Evolutionary conservation across 2,113 vertebrate species (phyloP).

Genomic region (Sinocyclocheilus rhinocerous): DNA sequence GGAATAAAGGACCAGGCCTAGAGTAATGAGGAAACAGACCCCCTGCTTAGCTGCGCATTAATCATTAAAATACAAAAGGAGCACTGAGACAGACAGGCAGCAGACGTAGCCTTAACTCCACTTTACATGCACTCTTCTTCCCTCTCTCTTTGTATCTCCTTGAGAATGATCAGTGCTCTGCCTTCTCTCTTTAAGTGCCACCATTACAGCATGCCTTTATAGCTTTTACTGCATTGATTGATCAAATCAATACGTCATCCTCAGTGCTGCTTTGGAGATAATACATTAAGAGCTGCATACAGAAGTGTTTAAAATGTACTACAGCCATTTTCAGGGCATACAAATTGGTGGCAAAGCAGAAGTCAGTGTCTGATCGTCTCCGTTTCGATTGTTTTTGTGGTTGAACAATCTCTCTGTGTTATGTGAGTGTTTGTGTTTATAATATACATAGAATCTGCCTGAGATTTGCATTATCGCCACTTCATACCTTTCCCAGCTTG

Average conservation of each 20-base stretch:
- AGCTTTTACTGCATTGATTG: constrained; percentile 77
- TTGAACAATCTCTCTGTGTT: background rate
- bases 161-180: constrained; percentile 52
- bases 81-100: constrained; percentile 53
- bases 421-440: background rate
- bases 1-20: constrained; percentile 22
- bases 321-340: constrained; percentile 8
- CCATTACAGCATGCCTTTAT: constrained; percentile 76
- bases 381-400: constrained; percentile 13
- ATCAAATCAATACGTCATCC: constrained; percentile 77
- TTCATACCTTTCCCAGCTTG: background rate
- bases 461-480: constrained; percentile 27
- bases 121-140: constrained; percentile 42
- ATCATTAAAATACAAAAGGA: constrained; percentile 73
- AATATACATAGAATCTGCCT: background rate
- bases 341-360: background rate
- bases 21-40: constrained; percentile 64
- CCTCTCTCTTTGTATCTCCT: constrained; percentile 62
- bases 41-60: constrained; percentile 67
- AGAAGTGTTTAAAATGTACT: constrained; percentile 47
- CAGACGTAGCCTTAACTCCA: constrained; percentile 63
- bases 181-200: constrained; percentile 73
- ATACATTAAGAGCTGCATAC: constrained; percentile 70
- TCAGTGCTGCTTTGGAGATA: constrained; percentile 70
- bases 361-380: constrained; percentile 3